phyloP scores from a whole-genome alignment of 2,797 vertebrate species.

The Rhyacichthys aspro region DNA sequence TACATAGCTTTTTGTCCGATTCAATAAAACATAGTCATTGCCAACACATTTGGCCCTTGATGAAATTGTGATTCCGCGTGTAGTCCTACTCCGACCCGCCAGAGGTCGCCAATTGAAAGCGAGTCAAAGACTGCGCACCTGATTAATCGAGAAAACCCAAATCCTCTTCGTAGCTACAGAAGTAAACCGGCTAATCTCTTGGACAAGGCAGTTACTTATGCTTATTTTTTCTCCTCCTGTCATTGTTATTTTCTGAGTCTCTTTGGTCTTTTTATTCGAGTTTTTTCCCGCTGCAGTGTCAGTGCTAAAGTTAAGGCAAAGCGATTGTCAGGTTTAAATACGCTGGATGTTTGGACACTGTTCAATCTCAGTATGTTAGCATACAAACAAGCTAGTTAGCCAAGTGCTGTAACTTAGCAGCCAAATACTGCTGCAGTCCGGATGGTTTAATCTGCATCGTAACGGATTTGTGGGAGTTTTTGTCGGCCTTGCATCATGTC shows the following conservation, averaged over 20 bases:
- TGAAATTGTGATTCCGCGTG: too few relatives aligned
- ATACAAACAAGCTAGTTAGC: slow-evolving; percentile 54
- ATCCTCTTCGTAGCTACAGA: slow-evolving; percentile 54
- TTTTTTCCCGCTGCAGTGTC: not conserved
- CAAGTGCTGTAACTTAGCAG: slow-evolving; percentile 37
- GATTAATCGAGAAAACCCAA: slow-evolving; percentile 62
- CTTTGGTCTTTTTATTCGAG: slow-evolving; percentile 1
- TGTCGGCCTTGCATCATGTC: slow-evolving; percentile 77
- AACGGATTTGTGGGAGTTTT: slow-evolving; percentile 58
- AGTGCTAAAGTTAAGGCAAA: slow-evolving; percentile 9
- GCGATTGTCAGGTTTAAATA: slow-evolving; percentile 1
- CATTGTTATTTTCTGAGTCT: not conserved
- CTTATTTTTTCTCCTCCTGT: slow-evolving; percentile 32
- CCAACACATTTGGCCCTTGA: too few relatives aligned
- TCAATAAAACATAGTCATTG: too few relatives aligned
- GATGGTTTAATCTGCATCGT: slow-evolving; percentile 75
- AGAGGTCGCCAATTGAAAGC: slow-evolving; percentile 35
- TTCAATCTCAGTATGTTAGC: slow-evolving; percentile 63
- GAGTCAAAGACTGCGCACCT: slow-evolving; percentile 5
- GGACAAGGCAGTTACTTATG: slow-evolving; percentile 46
- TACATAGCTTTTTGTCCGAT: too few relatives aligned
- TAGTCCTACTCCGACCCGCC: slow-evolving; percentile 53
- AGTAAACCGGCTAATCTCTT: slow-evolving; percentile 68
- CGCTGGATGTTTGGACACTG: slow-evolving; percentile 38
- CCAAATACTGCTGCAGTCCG: slow-evolving; percentile 57